phyloP scores from a whole-genome alignment of 2,888 invertebrate species.

The Drosophila hamatofila region DNA sequence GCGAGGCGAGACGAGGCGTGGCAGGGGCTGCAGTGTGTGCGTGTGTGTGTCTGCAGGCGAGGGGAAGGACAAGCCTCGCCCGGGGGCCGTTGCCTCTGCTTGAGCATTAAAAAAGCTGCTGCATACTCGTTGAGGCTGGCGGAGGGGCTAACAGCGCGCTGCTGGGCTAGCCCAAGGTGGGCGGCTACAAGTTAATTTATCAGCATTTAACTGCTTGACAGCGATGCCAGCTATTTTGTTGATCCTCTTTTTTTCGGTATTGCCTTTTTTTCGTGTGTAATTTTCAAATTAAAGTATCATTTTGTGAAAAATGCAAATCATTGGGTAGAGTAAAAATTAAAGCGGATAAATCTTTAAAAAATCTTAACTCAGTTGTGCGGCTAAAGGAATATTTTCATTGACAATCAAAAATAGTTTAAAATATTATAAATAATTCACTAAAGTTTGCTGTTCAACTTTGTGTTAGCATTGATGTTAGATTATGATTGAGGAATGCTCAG shows the following conservation, averaged over 20 bases:
- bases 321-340: background rate
- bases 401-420: too few species aligned
- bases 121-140: conserved; percentile 49
- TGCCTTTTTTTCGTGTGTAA: conserved; percentile 2
- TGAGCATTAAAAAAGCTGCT: conserved; percentile 59
- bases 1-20: background rate
- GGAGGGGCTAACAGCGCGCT: conserved; percentile 11
- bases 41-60: background rate
- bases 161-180: conserved; percentile 21
- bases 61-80: background rate
- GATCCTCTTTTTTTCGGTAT: background rate
- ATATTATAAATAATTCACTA: background rate
- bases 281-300: conserved; percentile 49
- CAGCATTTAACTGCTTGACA: conserved; percentile 80
- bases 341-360: background rate
- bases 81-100: conserved; percentile 31
- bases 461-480: background rate
- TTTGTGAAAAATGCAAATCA: conserved; percentile 20
- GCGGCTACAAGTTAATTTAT: conserved; percentile 76
- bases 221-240: conserved; percentile 36
- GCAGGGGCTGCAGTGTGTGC: background rate
- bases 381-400: background rate
- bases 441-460: too few species aligned
- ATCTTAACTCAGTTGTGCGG: background rate
- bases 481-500: too few species aligned